phyloP scores from a whole-genome alignment of 2,888 invertebrate species.

The Antitype chi region DNA sequence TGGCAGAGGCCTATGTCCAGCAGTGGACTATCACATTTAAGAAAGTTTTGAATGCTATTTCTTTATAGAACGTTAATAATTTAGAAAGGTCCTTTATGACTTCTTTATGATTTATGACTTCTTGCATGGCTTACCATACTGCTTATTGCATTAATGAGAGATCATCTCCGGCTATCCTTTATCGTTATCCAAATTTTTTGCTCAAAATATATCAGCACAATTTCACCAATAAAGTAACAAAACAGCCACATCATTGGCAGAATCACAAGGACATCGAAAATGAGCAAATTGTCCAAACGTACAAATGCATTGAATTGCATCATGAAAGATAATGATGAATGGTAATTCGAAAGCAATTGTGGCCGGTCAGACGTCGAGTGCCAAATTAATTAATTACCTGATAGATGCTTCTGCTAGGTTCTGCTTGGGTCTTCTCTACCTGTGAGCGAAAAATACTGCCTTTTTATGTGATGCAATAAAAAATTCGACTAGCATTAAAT shows the following conservation, averaged over 20 bases:
- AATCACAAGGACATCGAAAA: conserved; percentile 3
- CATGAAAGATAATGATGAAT: conserved; percentile 48
- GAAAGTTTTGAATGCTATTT: background rate
- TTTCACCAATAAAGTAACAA: background rate
- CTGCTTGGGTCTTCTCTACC: conserved; percentile 31
- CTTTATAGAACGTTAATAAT: background rate
- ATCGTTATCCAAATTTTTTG: background rate
- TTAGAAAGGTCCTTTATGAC: background rate
- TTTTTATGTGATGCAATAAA: background rate
- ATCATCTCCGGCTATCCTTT: background rate
- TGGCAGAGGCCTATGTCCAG: no score
- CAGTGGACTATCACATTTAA: no score
- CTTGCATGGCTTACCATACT: background rate
- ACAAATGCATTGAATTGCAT: conserved; percentile 28
- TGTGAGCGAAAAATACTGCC: background rate
- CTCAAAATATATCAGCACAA: no score
- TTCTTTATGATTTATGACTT: background rate
- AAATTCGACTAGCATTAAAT: background rate
- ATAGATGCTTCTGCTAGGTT: conserved; percentile 46
- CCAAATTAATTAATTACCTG: conserved; percentile 65
- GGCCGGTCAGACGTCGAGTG: conserved; percentile 54
- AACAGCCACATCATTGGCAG: background rate
- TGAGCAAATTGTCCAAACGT: conserved; percentile 19
- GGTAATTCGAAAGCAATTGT: conserved; percentile 65
- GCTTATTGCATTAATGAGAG: background rate